phyloP scores from a whole-genome alignment of 2,797 vertebrate genomes.

The Knipowitschia caucasica region DNA sequence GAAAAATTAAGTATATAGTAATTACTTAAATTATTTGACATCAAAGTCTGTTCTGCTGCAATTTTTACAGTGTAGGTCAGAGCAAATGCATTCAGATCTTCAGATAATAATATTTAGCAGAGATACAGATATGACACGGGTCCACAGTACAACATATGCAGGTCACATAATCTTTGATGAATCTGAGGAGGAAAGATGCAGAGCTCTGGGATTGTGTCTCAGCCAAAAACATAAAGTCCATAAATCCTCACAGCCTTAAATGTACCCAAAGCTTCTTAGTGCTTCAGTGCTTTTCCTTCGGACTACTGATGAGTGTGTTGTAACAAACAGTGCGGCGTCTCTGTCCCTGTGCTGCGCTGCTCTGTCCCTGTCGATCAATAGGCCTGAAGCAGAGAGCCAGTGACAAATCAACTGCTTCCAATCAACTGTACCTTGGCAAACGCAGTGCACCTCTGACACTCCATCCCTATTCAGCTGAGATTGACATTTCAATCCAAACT shows the following conservation, averaged over 20 bases:
- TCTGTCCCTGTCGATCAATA: conserved; percentile 17
- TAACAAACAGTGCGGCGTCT: conserved; percentile 10
- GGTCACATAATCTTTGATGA: no score
- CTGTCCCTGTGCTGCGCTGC: conserved; percentile 9
- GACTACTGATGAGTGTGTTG: conserved; percentile 1
- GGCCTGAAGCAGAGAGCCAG: conserved; percentile 15
- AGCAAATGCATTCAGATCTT: no score
- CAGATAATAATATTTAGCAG: no score
- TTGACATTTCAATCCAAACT: conserved; percentile 4
- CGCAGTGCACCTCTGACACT: conserved; percentile 21
- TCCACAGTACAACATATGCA: no score
- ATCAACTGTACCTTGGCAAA: conserved; percentile 27
- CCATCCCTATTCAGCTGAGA: conserved; percentile 1
- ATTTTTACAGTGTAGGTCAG: no score
- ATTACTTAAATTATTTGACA: no score
- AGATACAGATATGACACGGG: no score
- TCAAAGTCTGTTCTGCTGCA: no score
- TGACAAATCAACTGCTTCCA: conserved; percentile 11
- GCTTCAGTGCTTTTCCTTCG: neutral
- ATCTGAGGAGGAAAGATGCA: no score
- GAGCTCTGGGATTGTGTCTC: no score
- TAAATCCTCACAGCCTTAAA: neutral
- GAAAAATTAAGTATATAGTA: no score
- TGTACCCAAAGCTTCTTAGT: neutral
- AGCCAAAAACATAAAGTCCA: no score